These are phyloP conservation scores for Orthosia gracilis DNA, from an alignment of 2,888 invertebrate genomes.

Conservation along the genomic window DNA sequence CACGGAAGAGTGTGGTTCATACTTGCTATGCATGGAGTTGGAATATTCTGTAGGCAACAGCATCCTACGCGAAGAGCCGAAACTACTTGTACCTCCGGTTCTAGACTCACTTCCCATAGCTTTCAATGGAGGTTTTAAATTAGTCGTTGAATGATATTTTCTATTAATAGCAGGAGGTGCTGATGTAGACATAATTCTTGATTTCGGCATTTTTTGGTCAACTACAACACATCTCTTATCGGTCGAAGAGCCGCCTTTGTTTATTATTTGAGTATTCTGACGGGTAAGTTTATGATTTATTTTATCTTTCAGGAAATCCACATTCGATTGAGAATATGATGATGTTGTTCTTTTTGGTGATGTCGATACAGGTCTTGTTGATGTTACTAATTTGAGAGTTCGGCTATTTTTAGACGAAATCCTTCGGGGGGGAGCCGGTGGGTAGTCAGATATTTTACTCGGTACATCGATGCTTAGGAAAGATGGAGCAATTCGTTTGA, in stretches of 20 bases:
- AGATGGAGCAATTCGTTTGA: conserved; percentile 92
- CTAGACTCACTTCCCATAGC: conserved; percentile 71
- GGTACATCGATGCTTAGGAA: conserved; percentile 84
- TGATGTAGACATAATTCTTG: conserved; percentile 82
- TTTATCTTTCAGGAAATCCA: conserved; percentile 92
- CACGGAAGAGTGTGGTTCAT: conserved; percentile 77
- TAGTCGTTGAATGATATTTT: conserved; percentile 72
- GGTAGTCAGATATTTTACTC: conserved; percentile 79
- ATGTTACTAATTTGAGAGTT: conserved; percentile 92
- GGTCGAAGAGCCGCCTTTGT: conserved; percentile 64
- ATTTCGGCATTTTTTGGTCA: conserved; percentile 67
- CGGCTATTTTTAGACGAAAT: conserved; percentile 94
- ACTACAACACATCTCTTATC: conserved; percentile 58
- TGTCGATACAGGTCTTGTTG: conserved; percentile 84
- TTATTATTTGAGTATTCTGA: conserved; percentile 86
- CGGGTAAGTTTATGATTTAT: conserved; percentile 91
- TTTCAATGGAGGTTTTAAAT: conserved; percentile 70
- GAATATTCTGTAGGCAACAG: conserved; percentile 86
- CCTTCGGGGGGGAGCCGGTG: conserved; percentile 94
- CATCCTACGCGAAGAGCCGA: conserved; percentile 86
- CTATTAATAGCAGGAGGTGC: conserved; percentile 86
- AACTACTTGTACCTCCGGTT: conserved; percentile 84
- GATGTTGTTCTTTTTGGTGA: conserved; percentile 80
- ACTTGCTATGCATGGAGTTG: conserved; percentile 76
- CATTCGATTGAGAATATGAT: conserved; percentile 86